Evolutionary conservation across 2,113 vertebrate genomes (phyloP).

Genomic region (Procavia capensis): DNA sequence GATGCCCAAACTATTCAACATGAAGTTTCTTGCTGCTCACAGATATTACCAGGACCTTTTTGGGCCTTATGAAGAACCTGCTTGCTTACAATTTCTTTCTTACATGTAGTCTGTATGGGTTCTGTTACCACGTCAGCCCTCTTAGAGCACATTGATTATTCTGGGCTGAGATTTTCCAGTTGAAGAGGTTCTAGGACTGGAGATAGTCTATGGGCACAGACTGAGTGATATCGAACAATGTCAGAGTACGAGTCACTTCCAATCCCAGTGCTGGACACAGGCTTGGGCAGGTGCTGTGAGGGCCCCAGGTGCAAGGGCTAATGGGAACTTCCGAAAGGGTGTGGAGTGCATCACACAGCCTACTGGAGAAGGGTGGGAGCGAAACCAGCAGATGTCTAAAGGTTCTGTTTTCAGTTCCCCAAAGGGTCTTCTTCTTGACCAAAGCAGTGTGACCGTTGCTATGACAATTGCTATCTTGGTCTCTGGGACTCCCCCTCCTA

Average conservation of each 20-base stretch:
- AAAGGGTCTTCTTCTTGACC: conserved; percentile 27
- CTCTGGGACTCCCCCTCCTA: conserved; percentile 50
- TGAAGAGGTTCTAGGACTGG: background rate
- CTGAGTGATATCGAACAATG: background rate
- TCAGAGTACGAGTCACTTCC: background rate
- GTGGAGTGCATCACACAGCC: background rate
- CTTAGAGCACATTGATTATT: background rate
- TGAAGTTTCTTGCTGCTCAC: conserved; percentile 1
- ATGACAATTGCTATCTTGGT: conserved; percentile 70
- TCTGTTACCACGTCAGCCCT: background rate
- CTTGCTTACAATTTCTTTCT: background rate
- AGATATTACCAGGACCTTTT: background rate
- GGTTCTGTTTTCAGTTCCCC: conserved; percentile 73
- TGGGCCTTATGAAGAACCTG: background rate
- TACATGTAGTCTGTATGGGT: background rate
- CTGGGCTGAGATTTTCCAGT: background rate
- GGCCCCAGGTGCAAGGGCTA: conserved; percentile 37
- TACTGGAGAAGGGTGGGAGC: conserved; percentile 23
- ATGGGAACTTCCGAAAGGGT: conserved; percentile 52
- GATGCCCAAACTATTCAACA: background rate
- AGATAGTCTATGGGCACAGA: background rate
- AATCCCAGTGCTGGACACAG: background rate
- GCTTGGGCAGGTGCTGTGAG: conserved; percentile 17
- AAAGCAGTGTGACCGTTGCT: background rate
- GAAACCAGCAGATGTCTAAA: conserved; percentile 51